A percentile compares a stretch with the other conserved stretches of the same genome.
phyloP scores from a whole-genome alignment of 2,888 invertebrate species.

The Bellardia pandia region DNA sequence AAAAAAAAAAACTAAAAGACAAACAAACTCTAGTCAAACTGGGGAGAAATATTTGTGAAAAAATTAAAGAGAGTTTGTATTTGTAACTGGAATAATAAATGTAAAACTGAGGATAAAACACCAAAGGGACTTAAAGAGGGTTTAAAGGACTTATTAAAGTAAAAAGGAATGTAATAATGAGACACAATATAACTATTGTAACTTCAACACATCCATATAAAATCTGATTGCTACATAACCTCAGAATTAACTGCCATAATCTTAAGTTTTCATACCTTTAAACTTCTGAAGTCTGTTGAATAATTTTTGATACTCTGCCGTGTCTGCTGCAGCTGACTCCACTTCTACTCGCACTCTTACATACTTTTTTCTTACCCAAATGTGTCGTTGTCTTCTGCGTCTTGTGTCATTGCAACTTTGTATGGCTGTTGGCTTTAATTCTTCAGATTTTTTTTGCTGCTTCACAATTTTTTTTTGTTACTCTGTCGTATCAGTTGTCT shows the following conservation, averaged over 20 bases:
- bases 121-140: not conserved
- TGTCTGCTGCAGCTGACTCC: slow-evolving; percentile 52
- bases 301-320: slow-evolving; percentile 14
- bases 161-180: slow-evolving; percentile 24
- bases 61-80: slow-evolving; percentile 43
- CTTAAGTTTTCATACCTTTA: slow-evolving; percentile 13
- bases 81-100: slow-evolving; percentile 26
- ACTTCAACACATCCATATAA: not conserved
- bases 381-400: slow-evolving; percentile 45
- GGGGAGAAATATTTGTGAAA: slow-evolving; percentile 31
- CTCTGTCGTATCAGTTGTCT: slow-evolving; percentile 53
- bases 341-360: slow-evolving; percentile 7
- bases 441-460: not conserved
- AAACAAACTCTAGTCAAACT: slow-evolving; percentile 20
- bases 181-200: too few relatives aligned
- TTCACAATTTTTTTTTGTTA: not conserved
- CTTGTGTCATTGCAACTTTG: slow-evolving; percentile 65
- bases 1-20: slow-evolving; percentile 11
- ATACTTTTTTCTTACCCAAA: slow-evolving; percentile 25
- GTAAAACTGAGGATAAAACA: not conserved
- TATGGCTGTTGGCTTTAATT: slow-evolving; percentile 48
- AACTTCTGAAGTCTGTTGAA: slow-evolving; percentile 33
- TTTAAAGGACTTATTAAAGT: slow-evolving; percentile 17
- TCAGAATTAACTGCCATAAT: not conserved
- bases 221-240: not conserved